Evolutionary conservation across 2,888 invertebrate genomes (phyloP).

Genomic region (Uloborus plumipes): DNA sequence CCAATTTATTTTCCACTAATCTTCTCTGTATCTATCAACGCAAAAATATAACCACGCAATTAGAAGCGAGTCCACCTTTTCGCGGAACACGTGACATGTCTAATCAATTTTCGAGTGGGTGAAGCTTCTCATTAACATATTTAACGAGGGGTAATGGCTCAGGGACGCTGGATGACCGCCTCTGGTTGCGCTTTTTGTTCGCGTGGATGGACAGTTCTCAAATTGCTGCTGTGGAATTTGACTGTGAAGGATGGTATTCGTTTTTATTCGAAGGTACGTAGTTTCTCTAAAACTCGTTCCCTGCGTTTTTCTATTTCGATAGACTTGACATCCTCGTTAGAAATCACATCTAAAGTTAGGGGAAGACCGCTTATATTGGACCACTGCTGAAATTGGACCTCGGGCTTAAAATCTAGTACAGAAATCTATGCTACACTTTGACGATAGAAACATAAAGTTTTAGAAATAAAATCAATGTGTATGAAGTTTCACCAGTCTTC

Average conservation of each 20-base stretch:
- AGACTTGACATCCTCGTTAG: too few species aligned
- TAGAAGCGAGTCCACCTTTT: background rate
- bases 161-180: background rate
- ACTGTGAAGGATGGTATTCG: background rate
- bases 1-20: background rate
- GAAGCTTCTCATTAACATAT: constrained; percentile 5
- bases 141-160: constrained; percentile 2
- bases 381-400: too few species aligned
- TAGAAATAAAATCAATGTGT: too few species aligned
- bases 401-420: too few species aligned
- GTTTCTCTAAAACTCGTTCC: too few species aligned
- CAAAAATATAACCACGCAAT: constrained; percentile 1
- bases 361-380: too few species aligned
- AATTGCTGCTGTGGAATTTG: background rate
- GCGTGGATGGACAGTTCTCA: background rate
- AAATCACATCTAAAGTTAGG: too few species aligned
- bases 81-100: constrained; percentile 1
- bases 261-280: too few species aligned
- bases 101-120: background rate
- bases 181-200: background rate
- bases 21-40: background rate
- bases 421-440: too few species aligned
- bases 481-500: too few species aligned
- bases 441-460: too few species aligned
- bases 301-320: too few species aligned